Conservation (phyloP, 2,797 vertebrate genomes). For the Aotus griseimembra region DNA sequence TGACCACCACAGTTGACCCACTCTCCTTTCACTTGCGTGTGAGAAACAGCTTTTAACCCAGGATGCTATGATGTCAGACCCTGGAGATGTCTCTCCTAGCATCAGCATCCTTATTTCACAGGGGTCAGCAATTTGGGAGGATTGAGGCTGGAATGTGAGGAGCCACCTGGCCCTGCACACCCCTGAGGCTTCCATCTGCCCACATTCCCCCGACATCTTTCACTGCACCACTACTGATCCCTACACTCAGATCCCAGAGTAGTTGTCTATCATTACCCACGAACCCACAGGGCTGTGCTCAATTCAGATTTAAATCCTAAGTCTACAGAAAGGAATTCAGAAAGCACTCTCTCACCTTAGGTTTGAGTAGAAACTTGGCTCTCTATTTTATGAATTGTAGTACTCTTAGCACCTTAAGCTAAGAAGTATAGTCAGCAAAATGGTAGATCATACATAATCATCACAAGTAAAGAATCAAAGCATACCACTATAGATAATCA, state of each 20-base stretch:
- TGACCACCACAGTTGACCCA: not conserved
- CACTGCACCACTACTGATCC: not conserved
- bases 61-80: not conserved
- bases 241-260: not conserved
- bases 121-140: rapidly evolving
- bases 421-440: rapidly evolving
- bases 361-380: not conserved
- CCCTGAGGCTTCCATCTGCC: not conserved
- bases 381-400: rapidly evolving
- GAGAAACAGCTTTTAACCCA: not conserved
- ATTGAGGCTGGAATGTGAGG: not conserved
- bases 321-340: not conserved
- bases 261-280: not conserved
- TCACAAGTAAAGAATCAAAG: not conserved
- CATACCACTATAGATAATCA: not conserved
- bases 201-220: rapidly evolving
- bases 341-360: rapidly evolving
- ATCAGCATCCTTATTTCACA: not conserved
- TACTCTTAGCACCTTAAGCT: rapidly evolving
- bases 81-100: not conserved
- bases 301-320: not conserved
- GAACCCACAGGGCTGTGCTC: not conserved
- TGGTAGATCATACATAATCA: too few species aligned
- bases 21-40: not conserved
- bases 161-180: not conserved